Conservation (phyloP, 30 jellyfish, hydroid and myxozoan genomes). For the Chrysaora quinquecirrha region DNA sequence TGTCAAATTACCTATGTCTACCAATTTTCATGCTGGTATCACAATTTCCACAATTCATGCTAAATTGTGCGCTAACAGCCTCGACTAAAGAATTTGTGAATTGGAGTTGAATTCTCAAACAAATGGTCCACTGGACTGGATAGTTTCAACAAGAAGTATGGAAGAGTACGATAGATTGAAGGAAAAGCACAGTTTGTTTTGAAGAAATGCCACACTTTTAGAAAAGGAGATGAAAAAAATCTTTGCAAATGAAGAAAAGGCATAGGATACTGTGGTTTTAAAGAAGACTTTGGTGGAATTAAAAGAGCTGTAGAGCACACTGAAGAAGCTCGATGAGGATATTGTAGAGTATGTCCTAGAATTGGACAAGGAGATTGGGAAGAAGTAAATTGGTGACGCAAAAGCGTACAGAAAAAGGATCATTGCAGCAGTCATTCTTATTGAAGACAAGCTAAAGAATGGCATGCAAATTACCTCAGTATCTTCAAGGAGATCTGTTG, state of each 20-base stretch:
- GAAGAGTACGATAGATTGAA: constrained; percentile 2
- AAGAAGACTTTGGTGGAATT: constrained; percentile 2
- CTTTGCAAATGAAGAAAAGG: constrained; percentile 1
- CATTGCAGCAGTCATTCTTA: constrained; percentile 4
- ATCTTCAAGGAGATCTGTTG: constrained; percentile 2
- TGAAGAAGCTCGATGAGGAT: constrained; percentile 7
- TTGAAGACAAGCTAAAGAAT: background rate
- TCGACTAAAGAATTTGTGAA: too few relatives aligned
- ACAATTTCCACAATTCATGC: too few relatives aligned
- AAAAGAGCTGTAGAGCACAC: constrained; percentile 1
- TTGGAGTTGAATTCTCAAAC: background rate
- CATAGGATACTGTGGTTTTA: background rate
- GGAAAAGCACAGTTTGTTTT: constrained; percentile 8
- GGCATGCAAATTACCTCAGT: background rate
- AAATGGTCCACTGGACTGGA: background rate
- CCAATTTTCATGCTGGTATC: too few relatives aligned
- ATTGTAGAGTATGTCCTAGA: background rate
- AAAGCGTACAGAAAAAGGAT: background rate
- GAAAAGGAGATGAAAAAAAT: background rate
- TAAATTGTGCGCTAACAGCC: too few relatives aligned
- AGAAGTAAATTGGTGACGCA: background rate
- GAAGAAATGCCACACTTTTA: background rate
- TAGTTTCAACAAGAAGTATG: background rate
- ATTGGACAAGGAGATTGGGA: background rate
- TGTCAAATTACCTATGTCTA: too few relatives aligned